Evolutionary conservation across 2,113 vertebrate genomes (phyloP), one percentile per base, ranked within the genome.

Genomic region (Nothocercus julius): DNA sequence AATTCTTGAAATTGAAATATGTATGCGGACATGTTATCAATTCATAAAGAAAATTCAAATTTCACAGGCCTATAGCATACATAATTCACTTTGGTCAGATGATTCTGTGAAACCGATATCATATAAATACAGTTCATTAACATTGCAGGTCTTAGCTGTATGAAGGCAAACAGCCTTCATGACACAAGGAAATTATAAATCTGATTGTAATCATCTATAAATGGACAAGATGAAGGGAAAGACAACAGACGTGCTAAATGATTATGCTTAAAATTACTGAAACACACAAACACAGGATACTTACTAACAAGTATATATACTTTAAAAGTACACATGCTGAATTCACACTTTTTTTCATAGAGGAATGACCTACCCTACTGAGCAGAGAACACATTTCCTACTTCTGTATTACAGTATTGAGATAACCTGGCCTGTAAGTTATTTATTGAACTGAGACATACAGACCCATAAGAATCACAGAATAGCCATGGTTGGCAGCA

Each of bases 161-260:
- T 30, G 13, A 63, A 70, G 49, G 24, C 72, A 90, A 92, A 70
- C 18, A 92, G 42, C 24, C 66, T 6, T 49, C 49, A 28, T 53
- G 69, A 28, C 36, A 53, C 51, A 72, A 68, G 28, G 82, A 90
- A 63, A 90, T 22, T 38, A 32, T 17, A 83, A 62, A 93, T 45
- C 24, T 78, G 34, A 85, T 4, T 44, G 25, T 30, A 87, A 79
- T 15, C 19, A 69, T 14, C 16, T 42, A 81, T 64, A 63, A 87
- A 77, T 85, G 11, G 28, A 45, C 28, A 82, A 85, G 28, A 85
- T 49, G 32, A 91, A 76, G 17, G 15, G 58, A 90, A 64, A 13
- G 0, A 82, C 47, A 70, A 53, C 1, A 56, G 15, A 34, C 5
- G 82, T 20, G 54, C 54, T 10, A 81, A 90, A 66, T 20, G 3